phyloP scores from a whole-genome alignment of 2,888 invertebrate species.

The Sphaeridia pumilis region DNA sequence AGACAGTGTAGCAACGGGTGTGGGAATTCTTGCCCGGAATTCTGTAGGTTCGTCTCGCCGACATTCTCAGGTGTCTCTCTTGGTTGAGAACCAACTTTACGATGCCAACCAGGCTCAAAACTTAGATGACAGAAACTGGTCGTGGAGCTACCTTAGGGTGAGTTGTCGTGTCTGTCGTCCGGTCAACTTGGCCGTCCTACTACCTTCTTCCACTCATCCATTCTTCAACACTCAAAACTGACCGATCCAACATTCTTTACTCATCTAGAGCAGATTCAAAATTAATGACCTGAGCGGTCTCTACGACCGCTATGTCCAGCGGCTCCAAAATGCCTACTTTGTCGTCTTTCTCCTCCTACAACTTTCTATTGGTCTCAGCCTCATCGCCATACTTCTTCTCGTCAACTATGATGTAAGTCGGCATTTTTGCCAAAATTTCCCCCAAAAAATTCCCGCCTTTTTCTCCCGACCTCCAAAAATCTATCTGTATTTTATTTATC shows the following conservation, averaged over 20 bases:
- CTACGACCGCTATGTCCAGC: slow-evolving; percentile 61
- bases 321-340: slow-evolving; percentile 64
- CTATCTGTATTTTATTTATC: slow-evolving; percentile 5
- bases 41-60: slow-evolving; percentile 21
- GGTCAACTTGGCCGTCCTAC: too few species aligned
- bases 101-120: slow-evolving; percentile 27
- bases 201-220: too few species aligned
- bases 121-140: slow-evolving; percentile 45
- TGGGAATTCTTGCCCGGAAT: slow-evolving; percentile 16
- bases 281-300: slow-evolving; percentile 61
- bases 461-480: too few species aligned
- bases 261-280: slow-evolving; percentile 58
- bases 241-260: neutral
- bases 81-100: slow-evolving; percentile 26
- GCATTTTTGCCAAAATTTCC: too few species aligned
- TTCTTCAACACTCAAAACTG: too few species aligned
- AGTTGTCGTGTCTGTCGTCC: too few species aligned
- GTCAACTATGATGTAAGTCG: slow-evolving; percentile 16
- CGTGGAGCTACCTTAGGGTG: slow-evolving; percentile 54
- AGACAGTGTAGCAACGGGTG: slow-evolving; percentile 13
- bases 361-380: slow-evolving; percentile 51
- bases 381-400: slow-evolving; percentile 39
- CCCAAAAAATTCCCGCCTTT: too few species aligned
- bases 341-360: slow-evolving; percentile 62
- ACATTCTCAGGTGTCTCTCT: slow-evolving; percentile 28